Percentiles rank a stretch among this genome's conserved stretches.
These are phyloP conservation scores for Zele albiditarsus DNA, from an alignment of 2,888 invertebrate genomes.

Conservation along the genomic window DNA sequence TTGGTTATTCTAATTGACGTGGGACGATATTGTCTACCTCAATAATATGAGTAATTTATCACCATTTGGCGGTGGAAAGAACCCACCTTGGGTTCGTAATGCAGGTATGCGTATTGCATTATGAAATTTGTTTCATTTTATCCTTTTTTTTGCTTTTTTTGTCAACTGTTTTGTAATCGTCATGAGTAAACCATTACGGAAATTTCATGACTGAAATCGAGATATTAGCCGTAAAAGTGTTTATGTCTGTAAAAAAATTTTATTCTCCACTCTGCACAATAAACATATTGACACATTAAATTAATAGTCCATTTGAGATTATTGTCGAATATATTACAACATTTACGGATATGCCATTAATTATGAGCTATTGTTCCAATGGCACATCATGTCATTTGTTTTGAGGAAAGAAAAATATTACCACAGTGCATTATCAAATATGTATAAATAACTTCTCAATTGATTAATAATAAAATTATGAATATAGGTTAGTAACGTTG, in stretches of 20 bases:
- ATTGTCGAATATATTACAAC: background rate
- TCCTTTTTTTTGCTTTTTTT: constrained; percentile 29
- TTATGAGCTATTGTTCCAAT: background rate
- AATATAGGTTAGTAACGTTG: too few relatives aligned
- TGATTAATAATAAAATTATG: too few relatives aligned
- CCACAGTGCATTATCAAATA: too few relatives aligned
- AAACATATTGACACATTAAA: background rate
- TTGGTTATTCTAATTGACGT: constrained; percentile 40
- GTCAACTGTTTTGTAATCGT: constrained; percentile 23
- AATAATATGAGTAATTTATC: constrained; percentile 74
- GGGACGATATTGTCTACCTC: constrained; percentile 32
- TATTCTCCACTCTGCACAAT: background rate
- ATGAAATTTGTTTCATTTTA: constrained; percentile 12
- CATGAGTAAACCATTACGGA: constrained; percentile 28
- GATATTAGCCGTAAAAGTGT: background rate
- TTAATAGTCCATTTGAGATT: background rate
- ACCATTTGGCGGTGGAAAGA: constrained; percentile 81
- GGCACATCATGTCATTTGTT: background rate
- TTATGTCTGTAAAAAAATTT: background rate
- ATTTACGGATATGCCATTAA: background rate
- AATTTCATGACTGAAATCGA: constrained; percentile 8
- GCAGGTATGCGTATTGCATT: constrained; percentile 66
- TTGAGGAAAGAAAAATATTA: background rate
- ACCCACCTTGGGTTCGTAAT: constrained; percentile 87
- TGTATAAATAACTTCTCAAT: too few relatives aligned